Evolutionary conservation across 2,888 invertebrate genomes (phyloP), one percentile per base, ranked within the genome.

Genomic region (Chrysodeixis includens): DNA sequence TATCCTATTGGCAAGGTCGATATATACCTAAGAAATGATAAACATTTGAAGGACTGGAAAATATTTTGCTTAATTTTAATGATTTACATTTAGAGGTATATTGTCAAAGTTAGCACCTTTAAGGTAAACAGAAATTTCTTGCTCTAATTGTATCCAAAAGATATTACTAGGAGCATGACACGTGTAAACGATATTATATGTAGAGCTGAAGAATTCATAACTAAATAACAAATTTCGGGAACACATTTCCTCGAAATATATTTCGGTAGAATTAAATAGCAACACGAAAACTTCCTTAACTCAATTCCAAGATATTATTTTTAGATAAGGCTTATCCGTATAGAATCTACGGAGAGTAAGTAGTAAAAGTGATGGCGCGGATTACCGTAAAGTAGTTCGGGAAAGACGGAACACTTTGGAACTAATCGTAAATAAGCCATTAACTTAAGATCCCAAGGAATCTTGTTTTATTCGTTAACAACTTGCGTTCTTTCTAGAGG

Each of bases 311-410:
- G 10, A 49, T 20, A 10, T 49, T 20, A 46, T 46, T 49, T n/a
- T 49, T 20, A 49, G 46, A 49, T 49, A 20, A 20, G 46, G 18
- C 1, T 10, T 20, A 49, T 10, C 18, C 46, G 46, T 9, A 49
- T 10, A 9, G 1, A 18, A 49, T 20, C 20, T 10, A 20, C 3
- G 18, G 18, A 12, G 46, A 49, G 20, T 49, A 20, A 20, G 46
- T 40, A 40, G n/a, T 40, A 40, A 46, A 10, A 18, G 46, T 20
- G 18, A 20, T 49, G 46, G 20, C 10, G 2, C 46, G 18, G 46
- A 49, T 49, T 20, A 49, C 46, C 20, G 20, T 20, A 49, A 49
- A 49, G 46, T 49, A 49, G 46, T 49, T 46, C 46, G 18, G 40
- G 20, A 49, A 49, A 49, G 18, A 10, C 46, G 46, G 0, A 49